phyloP scores from a whole-genome alignment of 1,140 invertebrate species.

The Olivierus martensii region DNA sequence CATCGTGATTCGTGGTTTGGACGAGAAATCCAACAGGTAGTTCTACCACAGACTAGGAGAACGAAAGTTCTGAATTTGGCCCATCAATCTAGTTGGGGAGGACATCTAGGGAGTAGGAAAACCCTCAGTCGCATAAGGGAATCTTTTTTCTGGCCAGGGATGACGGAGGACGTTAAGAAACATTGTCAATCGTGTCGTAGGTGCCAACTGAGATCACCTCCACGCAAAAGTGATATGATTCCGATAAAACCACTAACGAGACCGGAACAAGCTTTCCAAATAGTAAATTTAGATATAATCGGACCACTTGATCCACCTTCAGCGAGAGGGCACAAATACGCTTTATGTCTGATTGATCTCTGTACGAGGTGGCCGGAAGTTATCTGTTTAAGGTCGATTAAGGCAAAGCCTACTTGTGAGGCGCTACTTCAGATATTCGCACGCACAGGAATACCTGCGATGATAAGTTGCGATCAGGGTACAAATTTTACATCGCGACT shows the following conservation, averaged over 20 bases:
- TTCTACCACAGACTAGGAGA: not conserved
- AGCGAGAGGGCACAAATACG: not conserved
- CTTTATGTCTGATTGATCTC: not conserved
- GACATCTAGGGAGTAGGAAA: not conserved
- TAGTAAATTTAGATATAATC: not conserved
- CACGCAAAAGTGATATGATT: no score
- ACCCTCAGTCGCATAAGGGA: not conserved
- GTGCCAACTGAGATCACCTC: not conserved
- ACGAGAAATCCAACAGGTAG: not conserved
- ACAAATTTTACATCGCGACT: not conserved
- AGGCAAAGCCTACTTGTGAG: not conserved
- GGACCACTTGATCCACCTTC: not conserved
- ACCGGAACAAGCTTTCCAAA: not conserved
- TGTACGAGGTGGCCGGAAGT: not conserved
- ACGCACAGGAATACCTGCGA: not conserved
- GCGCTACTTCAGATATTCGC: not conserved
- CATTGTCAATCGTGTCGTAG: not conserved
- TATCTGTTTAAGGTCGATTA: not conserved
- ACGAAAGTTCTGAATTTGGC: not conserved
- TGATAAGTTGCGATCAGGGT: slow-evolving; percentile 2
- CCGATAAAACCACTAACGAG: no score
- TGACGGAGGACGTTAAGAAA: not conserved
- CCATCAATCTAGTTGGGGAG: not conserved
- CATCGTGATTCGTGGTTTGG: not conserved
- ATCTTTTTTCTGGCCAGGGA: not conserved